Conservation (phyloP, 2,888 invertebrate genomes). For the Oscheius sp. region DNA sequence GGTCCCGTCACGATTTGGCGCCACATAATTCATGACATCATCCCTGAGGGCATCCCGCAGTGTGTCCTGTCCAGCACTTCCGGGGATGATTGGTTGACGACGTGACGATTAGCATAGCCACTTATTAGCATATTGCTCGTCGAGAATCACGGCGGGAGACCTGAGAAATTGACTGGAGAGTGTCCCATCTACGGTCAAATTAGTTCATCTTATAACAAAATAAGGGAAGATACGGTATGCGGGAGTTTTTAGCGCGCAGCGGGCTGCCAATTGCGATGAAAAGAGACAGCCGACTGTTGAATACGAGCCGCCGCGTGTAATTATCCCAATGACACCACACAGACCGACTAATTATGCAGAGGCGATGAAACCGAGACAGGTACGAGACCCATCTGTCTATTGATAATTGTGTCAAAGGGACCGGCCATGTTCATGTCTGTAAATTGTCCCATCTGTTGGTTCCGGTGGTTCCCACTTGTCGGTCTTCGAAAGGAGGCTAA, state of each 20-base stretch:
- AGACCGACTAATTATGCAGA: conserved; percentile 13
- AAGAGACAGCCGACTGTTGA: conserved; percentile 32
- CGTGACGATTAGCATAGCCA: conserved; percentile 2
- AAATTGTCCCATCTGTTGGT: conserved; percentile 18
- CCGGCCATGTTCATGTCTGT: neutral
- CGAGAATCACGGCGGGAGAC: conserved; percentile 31
- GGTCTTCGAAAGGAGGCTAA: conserved; percentile 19
- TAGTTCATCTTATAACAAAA: neutral
- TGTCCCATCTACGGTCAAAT: neutral
- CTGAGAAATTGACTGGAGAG: conserved; percentile 13
- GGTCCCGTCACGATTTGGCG: conserved; percentile 13
- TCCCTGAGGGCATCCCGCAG: conserved; percentile 1
- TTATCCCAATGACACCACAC: conserved; percentile 28
- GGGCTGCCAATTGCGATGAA: conserved; percentile 36
- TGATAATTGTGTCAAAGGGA: neutral
- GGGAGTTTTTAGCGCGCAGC: conserved; percentile 33
- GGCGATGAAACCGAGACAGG: neutral
- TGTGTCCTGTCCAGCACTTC: neutral
- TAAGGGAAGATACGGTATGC: neutral
- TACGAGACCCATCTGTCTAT: neutral
- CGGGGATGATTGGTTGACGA: conserved; percentile 17
- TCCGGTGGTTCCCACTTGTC: conserved; percentile 24
- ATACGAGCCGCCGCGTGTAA: conserved; percentile 33
- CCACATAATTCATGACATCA: neutral
- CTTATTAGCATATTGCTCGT: conserved; percentile 28